Base-by-base conservation (phyloP, 2,888 invertebrate species). In the Carcina quercana region DNA sequence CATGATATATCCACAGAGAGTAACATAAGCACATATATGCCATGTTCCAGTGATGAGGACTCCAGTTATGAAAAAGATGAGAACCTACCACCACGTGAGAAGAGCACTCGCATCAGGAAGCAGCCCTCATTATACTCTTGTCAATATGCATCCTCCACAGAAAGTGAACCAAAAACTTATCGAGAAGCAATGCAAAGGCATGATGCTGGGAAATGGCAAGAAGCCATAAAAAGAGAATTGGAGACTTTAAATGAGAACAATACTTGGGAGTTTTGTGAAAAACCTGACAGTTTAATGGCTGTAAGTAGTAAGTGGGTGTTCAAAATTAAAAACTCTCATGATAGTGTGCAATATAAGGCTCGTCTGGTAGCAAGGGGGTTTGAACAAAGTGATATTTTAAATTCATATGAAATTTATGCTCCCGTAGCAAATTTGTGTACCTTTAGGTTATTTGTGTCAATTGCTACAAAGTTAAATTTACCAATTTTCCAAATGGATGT, bases 311-410 rank as follows among this genome's bases (percentile, higher is more conserved):
- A 28, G 15, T 33, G 33, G 35, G 35, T 39, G 1, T 39, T 35
- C 10, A 8, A 11, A 5, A 30, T 38, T 13, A 38, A 35, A n/a
- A n/a, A n/a, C n/a, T n/a, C n/a, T n/a, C n/a, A n/a, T n/a, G 33
- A 20, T 4, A 14, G 8, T 13, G 2, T 10, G 6, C 7, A 21
- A 1, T 40, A 32, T 10, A 40, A 40, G 20, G 32, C 40, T 6
- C 29, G 40, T 12, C 30, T 40, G 1, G 32, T 30, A 32, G 40
- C 37, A 7, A 33, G 28, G 13, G 36, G 39, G 0, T 39, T 24
- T n/a, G n/a, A n/a, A n/a, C n/a, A n/a, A n/a, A n/a, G n/a, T n/a
- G n/a, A n/a, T n/a, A n/a, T n/a, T n/a, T n/a, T n/a, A n/a, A n/a
- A n/a, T n/a, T n/a, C n/a, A n/a, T n/a, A n/a, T n/a, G n/a, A n/a